A percentile compares a stretch with the other conserved stretches of the same genome.
These are phyloP conservation scores for Podarcis cretensis DNA, from an alignment of 2,113 vertebrate species.

Conservation along the genomic window DNA sequence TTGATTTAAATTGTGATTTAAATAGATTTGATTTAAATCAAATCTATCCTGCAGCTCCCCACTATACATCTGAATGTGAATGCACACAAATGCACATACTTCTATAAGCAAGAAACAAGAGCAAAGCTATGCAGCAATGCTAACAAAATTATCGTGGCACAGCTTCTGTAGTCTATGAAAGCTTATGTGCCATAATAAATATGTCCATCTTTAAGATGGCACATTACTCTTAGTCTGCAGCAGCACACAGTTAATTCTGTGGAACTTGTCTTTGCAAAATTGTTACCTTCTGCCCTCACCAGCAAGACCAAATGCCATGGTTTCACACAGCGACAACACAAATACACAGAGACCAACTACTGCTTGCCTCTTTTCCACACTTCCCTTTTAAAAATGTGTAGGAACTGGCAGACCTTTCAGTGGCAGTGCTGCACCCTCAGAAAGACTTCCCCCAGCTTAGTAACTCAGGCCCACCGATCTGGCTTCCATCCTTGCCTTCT, in stretches of 20 bases:
- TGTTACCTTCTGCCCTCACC: neutral
- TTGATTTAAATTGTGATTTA: no score
- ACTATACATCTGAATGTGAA: no score
- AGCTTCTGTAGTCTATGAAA: neutral
- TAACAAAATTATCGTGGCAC: neutral
- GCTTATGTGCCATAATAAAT: neutral
- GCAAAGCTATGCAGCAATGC: neutral
- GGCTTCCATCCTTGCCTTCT: neutral
- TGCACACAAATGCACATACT: neutral
- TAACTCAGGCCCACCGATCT: neutral
- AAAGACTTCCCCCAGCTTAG: neutral
- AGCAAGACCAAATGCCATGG: no score
- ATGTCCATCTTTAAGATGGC: neutral
- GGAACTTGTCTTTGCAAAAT: no score
- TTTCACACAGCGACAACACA: neutral
- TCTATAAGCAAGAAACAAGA: neutral
- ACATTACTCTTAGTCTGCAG: no score
- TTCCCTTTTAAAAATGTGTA: no score
- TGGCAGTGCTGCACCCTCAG: neutral
- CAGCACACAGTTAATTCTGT: neutral
- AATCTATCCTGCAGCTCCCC: neutral
- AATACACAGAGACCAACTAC: neutral
- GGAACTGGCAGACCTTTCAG: neutral
- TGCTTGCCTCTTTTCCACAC: neutral
- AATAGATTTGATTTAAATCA: no score